Evolutionary conservation across 1,140 invertebrate species (phyloP), one percentile per base, ranked within the genome.

Genomic region (Caenorhabditis latens): DNA sequence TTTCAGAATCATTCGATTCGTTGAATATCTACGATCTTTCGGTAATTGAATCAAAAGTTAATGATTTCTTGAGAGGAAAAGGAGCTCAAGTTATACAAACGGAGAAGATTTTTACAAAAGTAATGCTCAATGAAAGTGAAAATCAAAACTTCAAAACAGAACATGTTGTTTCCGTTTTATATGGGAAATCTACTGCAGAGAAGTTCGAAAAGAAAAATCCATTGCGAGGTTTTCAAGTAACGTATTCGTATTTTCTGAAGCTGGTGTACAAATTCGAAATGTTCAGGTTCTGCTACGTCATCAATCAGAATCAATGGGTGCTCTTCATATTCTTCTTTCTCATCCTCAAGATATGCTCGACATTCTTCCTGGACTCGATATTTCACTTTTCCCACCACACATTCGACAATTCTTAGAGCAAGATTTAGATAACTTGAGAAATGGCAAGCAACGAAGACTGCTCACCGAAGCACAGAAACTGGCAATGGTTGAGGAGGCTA

Each of bases 331-430:
- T 63, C 61, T 63, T 63, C 7, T 63, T 0, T 63, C 61, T 63
- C 61, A 63, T 32, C 61, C 61, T 21, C 61, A 63, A 63, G 61
- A 63, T 11, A 63, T 63, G 61, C 61, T 63, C 14, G 61, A 63
- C 32, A 40, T 63, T 63, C 61, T 63, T 63, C 61, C 61, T 8
- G 21, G 21, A 13, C 61, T 63, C 14, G 61, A 63, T 32, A 32
- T 63, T 2, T 32, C 61, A 32, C 61, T 63, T 13, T 63, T 63
- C 9, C 61, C 61, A 21, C 61, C 24, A 63, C 61, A 63, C 24
- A 63, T 63, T 32, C 61, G 61, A 9, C 24, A 24, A 11, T 63
- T 63, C 32, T 24, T 63, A 8, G 61, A 63, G n/a, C 9, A 63
- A 2, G 61, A 63, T 63, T 40, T 63, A 24, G 32, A 32, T 8